These are phyloP conservation scores for human (Homo sapiens) DNA, from an alignment of 2,113 vertebrate species.

Conservation along the genomic window DNA sequence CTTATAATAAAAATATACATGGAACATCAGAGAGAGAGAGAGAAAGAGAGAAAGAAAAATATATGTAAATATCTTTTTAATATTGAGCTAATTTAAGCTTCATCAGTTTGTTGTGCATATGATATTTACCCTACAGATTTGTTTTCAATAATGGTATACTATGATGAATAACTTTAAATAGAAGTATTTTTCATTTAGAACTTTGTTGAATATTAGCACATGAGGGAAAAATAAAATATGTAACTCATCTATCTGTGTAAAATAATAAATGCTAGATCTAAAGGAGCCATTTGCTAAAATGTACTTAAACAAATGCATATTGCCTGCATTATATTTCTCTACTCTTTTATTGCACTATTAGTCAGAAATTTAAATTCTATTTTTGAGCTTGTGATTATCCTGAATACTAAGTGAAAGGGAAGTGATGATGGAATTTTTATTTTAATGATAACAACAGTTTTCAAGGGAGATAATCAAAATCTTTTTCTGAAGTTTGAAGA, in stretches of 20 bases:
- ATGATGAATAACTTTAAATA: conserved; percentile 27
- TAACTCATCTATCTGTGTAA: not conserved
- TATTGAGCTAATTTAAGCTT: not conserved
- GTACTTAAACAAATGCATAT: conserved; percentile 14
- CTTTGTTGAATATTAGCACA: not conserved
- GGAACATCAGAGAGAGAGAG: not conserved
- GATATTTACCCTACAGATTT: not conserved
- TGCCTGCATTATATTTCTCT: not conserved
- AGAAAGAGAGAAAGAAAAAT: not conserved
- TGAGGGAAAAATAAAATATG: not conserved
- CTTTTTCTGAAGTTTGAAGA: conserved; percentile 83
- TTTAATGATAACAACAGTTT: conserved; percentile 84
- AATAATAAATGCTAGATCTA: conserved; percentile 26
- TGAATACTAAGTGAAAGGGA: conserved; percentile 70
- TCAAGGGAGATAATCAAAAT: conserved; percentile 89
- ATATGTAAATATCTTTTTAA: not conserved
- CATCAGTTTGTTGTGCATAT: not conserved
- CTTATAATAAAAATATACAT: not conserved
- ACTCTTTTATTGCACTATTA: not conserved
- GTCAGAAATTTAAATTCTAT: conserved; percentile 56
- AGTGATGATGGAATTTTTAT: conserved; percentile 79
- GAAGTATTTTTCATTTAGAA: conserved; percentile 1
- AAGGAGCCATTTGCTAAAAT: not conserved
- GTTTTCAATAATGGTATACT: not conserved
- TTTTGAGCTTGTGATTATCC: conserved; percentile 55